These are phyloP conservation scores for Trichonephila clavata DNA, from an alignment of 1,140 invertebrate species.

Conservation along the genomic window DNA sequence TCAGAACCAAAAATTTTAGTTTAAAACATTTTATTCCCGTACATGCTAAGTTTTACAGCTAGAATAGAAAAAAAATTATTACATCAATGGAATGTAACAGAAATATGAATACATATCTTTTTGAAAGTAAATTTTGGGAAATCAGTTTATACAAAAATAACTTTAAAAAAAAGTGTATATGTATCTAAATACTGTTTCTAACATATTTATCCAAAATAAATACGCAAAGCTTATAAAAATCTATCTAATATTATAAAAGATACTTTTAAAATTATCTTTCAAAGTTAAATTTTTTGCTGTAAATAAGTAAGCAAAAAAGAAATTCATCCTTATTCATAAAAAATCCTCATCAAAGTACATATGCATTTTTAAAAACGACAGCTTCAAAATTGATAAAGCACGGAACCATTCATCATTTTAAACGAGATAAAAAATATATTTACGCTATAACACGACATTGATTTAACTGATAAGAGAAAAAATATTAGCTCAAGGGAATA, in stretches of 20 bases:
- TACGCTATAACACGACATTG: conserved; percentile 42
- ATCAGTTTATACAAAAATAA: too few relatives aligned
- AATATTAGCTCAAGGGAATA: neutral
- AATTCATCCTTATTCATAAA: neutral
- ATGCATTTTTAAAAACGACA: neutral
- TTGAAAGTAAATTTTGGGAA: too few relatives aligned
- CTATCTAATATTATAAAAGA: neutral
- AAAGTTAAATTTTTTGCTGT: neutral
- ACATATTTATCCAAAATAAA: neutral
- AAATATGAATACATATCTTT: too few relatives aligned
- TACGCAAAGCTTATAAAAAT: neutral
- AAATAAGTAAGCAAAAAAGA: neutral
- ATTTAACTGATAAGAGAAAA: conserved; percentile 18
- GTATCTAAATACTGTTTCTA: too few relatives aligned
- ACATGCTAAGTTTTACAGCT: too few relatives aligned
- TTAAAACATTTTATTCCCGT: too few relatives aligned
- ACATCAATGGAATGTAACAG: too few relatives aligned
- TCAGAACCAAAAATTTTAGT: too few relatives aligned
- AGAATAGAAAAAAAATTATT: too few relatives aligned
- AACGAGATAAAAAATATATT: conserved; percentile 49
- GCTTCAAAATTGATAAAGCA: conserved; percentile 46
- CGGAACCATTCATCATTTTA: conserved; percentile 42
- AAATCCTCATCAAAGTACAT: neutral
- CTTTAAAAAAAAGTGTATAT: too few relatives aligned
- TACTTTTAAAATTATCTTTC: neutral